These are phyloP conservation scores for Lasioglossum villosulum DNA, from an alignment of 2,888 invertebrate genomes.

Conservation along the genomic window DNA sequence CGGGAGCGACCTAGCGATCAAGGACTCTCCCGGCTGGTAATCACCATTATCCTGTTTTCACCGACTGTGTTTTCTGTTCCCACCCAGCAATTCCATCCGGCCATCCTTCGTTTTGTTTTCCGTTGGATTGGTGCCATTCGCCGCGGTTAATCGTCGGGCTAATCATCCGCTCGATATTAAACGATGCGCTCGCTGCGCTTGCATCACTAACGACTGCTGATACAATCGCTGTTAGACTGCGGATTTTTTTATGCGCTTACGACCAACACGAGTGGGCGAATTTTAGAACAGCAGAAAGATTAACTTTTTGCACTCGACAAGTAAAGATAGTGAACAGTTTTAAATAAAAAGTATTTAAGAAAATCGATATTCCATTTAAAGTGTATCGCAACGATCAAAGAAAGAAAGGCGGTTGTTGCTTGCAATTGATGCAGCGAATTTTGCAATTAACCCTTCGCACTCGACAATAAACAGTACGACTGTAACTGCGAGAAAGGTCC, in stretches of 20 bases:
- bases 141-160: not conserved
- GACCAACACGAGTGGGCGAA: not conserved
- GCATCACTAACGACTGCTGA: not conserved
- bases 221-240: not conserved
- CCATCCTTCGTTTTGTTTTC: not conserved
- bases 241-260: not conserved
- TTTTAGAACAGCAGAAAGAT: not conserved
- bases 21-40: slow-evolving; percentile 18
- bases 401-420: too few relatives aligned
- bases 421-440: too few relatives aligned
- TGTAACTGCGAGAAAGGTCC: too few relatives aligned
- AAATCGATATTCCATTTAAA: too few relatives aligned
- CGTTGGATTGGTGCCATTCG: not conserved
- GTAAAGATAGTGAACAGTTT: too few relatives aligned
- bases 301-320: too few relatives aligned
- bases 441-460: too few relatives aligned
- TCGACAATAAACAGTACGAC: too few relatives aligned
- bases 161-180: not conserved
- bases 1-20: not conserved
- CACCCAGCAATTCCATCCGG: not conserved
- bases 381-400: too few relatives aligned
- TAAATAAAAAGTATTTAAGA: too few relatives aligned
- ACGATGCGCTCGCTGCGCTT: not conserved
- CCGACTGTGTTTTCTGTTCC: not conserved
- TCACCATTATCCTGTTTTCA: slow-evolving; percentile 26